Base-by-base conservation (phyloP, 2,888 invertebrate genomes). In the Dynastes hyllus region DNA sequence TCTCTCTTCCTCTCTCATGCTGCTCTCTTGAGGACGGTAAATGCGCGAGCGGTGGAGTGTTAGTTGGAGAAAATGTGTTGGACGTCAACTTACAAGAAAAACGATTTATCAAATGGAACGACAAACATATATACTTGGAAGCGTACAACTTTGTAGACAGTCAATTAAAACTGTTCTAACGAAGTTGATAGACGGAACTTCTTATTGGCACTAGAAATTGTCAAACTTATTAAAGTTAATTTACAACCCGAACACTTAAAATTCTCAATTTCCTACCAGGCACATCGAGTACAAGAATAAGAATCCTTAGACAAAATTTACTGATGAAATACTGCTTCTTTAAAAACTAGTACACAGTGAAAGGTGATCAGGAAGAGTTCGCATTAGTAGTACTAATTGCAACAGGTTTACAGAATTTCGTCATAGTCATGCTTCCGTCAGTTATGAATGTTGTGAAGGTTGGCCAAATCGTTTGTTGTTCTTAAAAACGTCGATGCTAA, bases 41-140 rank as follows among this genome's bases (percentile, higher is more conserved):
- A 4, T 8, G 29, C 2, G 13, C 11, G 29, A 22, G 22, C 16
- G 71, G 22, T 2, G 13, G 32, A 9, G 73, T 16, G 37, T 55
- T 58, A 40, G 71, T 22, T 37, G 16, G 58, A 8, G 58, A 73
- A 58, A 73, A 69, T 73, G 73, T 73, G 58, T 73, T 29, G 58
- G 58, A 55, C 73, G 73, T 73, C 73, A 40, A 32, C 58, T 58
- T 73, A 58, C 58, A 58, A 73, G 73, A 55, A 58, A 13, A 37
- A 16, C 37, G 40, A 73, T 73, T 73, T 73, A 73, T 73, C 73
- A 73, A 73, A 71, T 22, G 45, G 45, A 67, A 16, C 45, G 66
- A 67, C 66, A 67, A 67, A 45, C 45, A 67, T 67, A 50, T 63
- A 63, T 63, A 67, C 37, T 32, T 50, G 67, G 67, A 22, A 45